Percentiles rank a stretch among this genome's conserved stretches.
phyloP scores from a whole-genome alignment of 2,113 vertebrate genomes.

The Grus americana region DNA sequence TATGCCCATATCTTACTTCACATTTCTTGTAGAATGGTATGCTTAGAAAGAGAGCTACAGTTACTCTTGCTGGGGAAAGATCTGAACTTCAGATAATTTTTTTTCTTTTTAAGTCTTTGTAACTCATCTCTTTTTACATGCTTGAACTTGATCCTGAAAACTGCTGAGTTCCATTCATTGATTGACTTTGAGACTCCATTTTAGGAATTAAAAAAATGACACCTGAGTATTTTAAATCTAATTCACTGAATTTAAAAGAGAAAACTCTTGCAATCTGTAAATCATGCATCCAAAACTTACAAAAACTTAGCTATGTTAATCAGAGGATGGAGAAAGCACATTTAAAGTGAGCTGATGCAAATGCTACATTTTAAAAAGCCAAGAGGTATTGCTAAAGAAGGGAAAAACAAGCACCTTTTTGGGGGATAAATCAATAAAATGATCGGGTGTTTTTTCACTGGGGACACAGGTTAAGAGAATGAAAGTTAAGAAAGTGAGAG shows the following conservation, averaged over 20 bases:
- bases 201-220: background rate
- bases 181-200: background rate
- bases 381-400: background rate
- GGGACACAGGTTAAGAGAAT: background rate
- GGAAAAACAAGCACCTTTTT: background rate
- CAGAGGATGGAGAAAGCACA: background rate
- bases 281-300: background rate
- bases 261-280: background rate
- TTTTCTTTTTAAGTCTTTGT: background rate
- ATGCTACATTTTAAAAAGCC: background rate
- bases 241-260: background rate
- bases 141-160: background rate
- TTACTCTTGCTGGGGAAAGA: background rate
- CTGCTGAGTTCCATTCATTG: background rate
- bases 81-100: background rate
- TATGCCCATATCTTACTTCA: background rate
- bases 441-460: background rate
- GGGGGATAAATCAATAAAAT: background rate
- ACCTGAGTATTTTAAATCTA: background rate
- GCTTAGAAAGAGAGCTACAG: background rate
- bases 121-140: background rate
- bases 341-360: background rate
- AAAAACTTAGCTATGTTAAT: background rate
- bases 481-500: background rate
- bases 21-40: background rate